A percentile compares a stretch with the other conserved stretches of the same genome.
phyloP scores from a whole-genome alignment of 2,113 vertebrate species.

The Pogona vitticeps region DNA sequence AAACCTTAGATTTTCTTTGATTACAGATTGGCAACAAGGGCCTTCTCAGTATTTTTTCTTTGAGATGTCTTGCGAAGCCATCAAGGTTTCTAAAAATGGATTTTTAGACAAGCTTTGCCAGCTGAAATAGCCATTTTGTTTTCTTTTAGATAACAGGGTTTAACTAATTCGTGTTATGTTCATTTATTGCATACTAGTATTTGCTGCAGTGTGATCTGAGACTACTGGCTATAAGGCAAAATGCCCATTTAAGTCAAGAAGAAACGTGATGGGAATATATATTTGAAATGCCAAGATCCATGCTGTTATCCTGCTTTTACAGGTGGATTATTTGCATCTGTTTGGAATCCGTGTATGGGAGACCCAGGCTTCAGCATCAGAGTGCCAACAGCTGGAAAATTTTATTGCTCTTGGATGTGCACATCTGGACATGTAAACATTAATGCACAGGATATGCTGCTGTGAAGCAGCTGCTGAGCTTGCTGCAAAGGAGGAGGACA shows the following conservation, averaged over 20 bases:
- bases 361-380: neutral
- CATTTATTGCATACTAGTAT: neutral
- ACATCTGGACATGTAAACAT: slow-evolving; percentile 1
- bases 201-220: neutral
- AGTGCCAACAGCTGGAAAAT: slow-evolving; percentile 4
- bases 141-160: neutral
- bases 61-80: neutral
- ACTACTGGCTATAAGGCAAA: neutral
- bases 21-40: neutral
- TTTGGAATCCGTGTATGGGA: neutral
- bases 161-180: neutral
- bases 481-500: neutral
- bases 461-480: neutral
- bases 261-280: neutral
- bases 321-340: neutral
- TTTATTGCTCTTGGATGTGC: neutral
- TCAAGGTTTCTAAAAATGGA: neutral
- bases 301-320: neutral
- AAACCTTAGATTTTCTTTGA: neutral
- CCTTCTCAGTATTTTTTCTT: neutral
- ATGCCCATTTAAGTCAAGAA: neutral
- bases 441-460: neutral
- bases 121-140: neutral
- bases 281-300: neutral
- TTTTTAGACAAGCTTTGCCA: neutral